A percentile compares a stretch with the other conserved stretches of the same genome.
Evolutionary conservation across 2,113 vertebrate genomes (phyloP).

Genomic region (Stigmatopora argus): DNA sequence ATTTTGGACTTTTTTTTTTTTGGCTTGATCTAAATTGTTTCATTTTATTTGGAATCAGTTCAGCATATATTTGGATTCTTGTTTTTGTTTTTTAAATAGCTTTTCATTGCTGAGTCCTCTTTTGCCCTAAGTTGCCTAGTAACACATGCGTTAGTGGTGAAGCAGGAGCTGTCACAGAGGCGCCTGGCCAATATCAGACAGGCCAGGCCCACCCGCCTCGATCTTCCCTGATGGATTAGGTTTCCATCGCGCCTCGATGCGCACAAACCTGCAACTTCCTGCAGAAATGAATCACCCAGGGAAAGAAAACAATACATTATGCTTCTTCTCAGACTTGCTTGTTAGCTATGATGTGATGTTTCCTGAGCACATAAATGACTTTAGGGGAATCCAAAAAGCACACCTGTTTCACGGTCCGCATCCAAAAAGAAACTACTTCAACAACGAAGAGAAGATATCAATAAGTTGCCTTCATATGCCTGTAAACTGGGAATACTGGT

Average conservation of each 20-base stretch:
- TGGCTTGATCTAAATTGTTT: background rate
- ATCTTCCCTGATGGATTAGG: slow-evolving; percentile 56
- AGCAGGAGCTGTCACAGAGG: slow-evolving; percentile 46
- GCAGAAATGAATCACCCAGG: slow-evolving; percentile 44
- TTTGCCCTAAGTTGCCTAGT: slow-evolving; percentile 16
- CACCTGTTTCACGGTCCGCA: slow-evolving; percentile 28
- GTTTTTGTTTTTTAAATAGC: background rate
- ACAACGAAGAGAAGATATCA: slow-evolving; percentile 8
- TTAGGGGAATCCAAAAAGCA: slow-evolving; percentile 13
- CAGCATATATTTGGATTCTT: background rate
- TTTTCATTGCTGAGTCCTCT: slow-evolving; percentile 11
- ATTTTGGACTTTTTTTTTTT: background rate
- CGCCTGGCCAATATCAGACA: slow-evolving; percentile 58
- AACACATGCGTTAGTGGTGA: slow-evolving; percentile 39
- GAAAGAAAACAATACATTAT: slow-evolving; percentile 46
- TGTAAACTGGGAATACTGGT: background rate
- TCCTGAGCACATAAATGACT: slow-evolving; percentile 32
- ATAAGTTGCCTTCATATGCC: background rate
- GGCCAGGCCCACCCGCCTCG: slow-evolving; percentile 60
- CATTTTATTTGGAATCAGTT: background rate
- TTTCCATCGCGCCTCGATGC: slow-evolving; percentile 53
- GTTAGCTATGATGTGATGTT: slow-evolving; percentile 36
- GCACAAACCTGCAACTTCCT: slow-evolving; percentile 55
- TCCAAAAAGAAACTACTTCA: slow-evolving; percentile 1
- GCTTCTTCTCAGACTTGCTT: slow-evolving; percentile 37